Percentiles rank a stretch among this genome's conserved stretches.
phyloP scores from a whole-genome alignment of 1,140 invertebrate species.

The Scaptomyza pallida region DNA sequence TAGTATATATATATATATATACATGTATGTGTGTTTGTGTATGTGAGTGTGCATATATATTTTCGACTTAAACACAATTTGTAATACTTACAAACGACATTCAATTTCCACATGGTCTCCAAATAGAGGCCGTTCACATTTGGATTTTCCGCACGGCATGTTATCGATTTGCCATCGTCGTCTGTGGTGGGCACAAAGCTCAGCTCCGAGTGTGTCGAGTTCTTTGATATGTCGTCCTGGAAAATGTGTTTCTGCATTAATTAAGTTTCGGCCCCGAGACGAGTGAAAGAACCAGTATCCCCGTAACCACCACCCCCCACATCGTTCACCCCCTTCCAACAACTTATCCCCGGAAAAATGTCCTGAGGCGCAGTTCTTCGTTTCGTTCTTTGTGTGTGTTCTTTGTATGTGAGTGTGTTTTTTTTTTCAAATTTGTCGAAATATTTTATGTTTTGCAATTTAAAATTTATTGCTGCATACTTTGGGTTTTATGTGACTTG shows the following conservation, averaged over 20 bases:
- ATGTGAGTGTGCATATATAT: slow-evolving; percentile 23
- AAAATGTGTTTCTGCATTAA: slow-evolving; percentile 77
- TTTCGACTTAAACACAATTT: slow-evolving; percentile 79
- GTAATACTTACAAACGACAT: slow-evolving; percentile 93
- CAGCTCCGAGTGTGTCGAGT: slow-evolving; percentile 93
- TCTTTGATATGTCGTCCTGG: slow-evolving; percentile 90
- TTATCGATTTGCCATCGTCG: slow-evolving; percentile 93
- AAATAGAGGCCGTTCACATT: slow-evolving; percentile 91
- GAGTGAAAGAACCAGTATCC: neutral
- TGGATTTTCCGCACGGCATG: slow-evolving; percentile 94
- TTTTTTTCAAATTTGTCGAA: slow-evolving; percentile 71
- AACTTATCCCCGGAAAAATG: slow-evolving; percentile 4
- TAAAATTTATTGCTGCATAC: slow-evolving; percentile 77
- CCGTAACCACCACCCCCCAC: neutral
- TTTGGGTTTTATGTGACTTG: slow-evolving; percentile 64
- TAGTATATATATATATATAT: neutral
- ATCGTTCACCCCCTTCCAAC: neutral
- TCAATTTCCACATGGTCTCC: slow-evolving; percentile 93
- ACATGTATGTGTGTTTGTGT: neutral
- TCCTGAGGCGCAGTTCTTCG: slow-evolving; percentile 37
- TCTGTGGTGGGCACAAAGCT: slow-evolving; percentile 93
- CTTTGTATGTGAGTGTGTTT: slow-evolving; percentile 27
- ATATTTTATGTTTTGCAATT: slow-evolving; percentile 82
- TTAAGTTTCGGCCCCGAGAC: slow-evolving; percentile 59
- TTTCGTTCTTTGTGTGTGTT: slow-evolving; percentile 15